A percentile compares a stretch with the other conserved stretches of the same genome.
phyloP scores from a whole-genome alignment of 2,888 invertebrate genomes.

The Plebejus argus region DNA sequence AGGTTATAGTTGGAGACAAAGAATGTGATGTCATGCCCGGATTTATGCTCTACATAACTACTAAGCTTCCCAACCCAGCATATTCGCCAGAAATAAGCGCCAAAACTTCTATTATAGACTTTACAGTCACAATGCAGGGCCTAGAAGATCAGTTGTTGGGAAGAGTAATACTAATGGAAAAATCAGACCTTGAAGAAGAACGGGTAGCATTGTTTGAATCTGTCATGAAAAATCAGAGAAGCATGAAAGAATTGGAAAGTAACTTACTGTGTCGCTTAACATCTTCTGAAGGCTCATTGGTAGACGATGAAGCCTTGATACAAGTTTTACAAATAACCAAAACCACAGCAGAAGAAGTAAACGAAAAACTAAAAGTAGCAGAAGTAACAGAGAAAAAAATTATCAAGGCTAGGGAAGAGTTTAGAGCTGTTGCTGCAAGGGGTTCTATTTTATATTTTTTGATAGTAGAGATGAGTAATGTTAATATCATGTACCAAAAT shows the following conservation, averaged over 20 bases:
- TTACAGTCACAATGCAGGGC: conserved; percentile 98
- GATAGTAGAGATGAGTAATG: conserved; percentile 98
- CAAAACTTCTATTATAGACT: conserved; percentile 97
- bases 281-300: conserved; percentile 95
- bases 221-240: conserved; percentile 96
- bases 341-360: conserved; percentile 95
- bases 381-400: conserved; percentile 97
- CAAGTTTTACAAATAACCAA: conserved; percentile 93
- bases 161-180: conserved; percentile 97
- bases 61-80: conserved; percentile 96
- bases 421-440: conserved; percentile 95
- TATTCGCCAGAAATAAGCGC: conserved; percentile 98
- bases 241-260: conserved; percentile 97
- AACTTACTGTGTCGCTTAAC: conserved; percentile 95
- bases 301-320: conserved; percentile 97
- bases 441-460: conserved; percentile 97
- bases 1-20: conserved; percentile 96
- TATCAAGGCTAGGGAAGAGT: conserved; percentile 95
- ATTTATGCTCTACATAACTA: conserved; percentile 97
- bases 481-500: conserved; percentile 98
- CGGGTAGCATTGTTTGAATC: conserved; percentile 96
- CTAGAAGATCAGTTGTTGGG: conserved; percentile 96
- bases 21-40: conserved; percentile 98
- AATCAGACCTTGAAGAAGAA: conserved; percentile 96
- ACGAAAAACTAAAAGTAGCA: conserved; percentile 94